These are phyloP conservation scores for Eumacrocentrus americanus DNA, from an alignment of 2,888 invertebrate genomes.

Conservation along the genomic window DNA sequence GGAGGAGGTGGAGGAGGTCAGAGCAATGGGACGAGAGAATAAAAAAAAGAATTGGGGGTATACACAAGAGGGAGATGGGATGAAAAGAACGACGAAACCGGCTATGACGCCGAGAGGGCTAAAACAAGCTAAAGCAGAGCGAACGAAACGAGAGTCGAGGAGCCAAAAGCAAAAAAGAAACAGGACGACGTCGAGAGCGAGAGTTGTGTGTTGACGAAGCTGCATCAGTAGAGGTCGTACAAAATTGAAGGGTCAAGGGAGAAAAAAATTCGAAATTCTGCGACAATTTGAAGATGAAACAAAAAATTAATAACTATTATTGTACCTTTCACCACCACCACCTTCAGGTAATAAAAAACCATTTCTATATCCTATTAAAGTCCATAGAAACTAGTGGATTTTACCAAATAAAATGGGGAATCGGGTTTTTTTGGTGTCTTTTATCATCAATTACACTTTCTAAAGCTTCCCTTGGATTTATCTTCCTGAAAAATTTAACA, in stretches of 20 bases:
- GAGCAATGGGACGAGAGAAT: neutral
- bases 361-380: neutral
- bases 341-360: conserved; percentile 16
- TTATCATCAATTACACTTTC: neutral
- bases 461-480: too few species aligned
- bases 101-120: conserved; percentile 25
- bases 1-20: conserved; percentile 32
- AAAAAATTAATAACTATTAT: conserved; percentile 32
- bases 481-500: too few species aligned
- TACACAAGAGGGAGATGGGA: conserved; percentile 18
- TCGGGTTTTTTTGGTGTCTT: too few species aligned
- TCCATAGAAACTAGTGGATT: neutral
- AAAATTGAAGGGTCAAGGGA: conserved; percentile 18
- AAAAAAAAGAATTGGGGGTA: conserved; percentile 3
- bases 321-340: conserved; percentile 35
- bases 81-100: conserved; percentile 25
- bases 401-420: neutral
- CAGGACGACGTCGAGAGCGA: conserved; percentile 16
- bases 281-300: conserved; percentile 32
- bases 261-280: conserved; percentile 19
- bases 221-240: conserved; percentile 19
- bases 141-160: conserved; percentile 19
- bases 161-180: conserved; percentile 15
- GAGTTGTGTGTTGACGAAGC: conserved; percentile 8
- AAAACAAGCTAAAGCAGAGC: conserved; percentile 5